Percentiles rank a stretch among this genome's conserved stretches.
These are phyloP conservation scores for Leptobrachium ailaonicum DNA, from an alignment of 2,113 vertebrate species.

Conservation along the genomic window DNA sequence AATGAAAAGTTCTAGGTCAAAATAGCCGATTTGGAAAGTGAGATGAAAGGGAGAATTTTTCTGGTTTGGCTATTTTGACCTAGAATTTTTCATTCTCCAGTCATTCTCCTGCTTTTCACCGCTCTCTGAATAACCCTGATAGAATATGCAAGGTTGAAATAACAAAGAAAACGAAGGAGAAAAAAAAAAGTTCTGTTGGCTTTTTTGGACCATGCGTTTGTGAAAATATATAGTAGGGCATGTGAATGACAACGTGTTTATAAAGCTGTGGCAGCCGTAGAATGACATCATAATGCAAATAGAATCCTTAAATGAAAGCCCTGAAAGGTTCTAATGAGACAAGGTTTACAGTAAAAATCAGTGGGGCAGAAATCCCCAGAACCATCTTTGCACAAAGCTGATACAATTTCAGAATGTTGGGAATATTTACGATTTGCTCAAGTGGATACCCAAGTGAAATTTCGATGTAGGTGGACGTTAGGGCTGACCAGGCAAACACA, in stretches of 20 bases:
- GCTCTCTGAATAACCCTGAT: no score
- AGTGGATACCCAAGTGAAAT: not conserved
- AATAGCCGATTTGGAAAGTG: no score
- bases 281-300: constrained; percentile 16
- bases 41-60: no score
- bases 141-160: no score
- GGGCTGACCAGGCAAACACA: not conserved
- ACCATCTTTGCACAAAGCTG: not conserved
- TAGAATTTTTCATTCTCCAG: no score
- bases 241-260: constrained; percentile 4
- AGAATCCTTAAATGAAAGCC: constrained; percentile 7
- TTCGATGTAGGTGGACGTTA: not conserved
- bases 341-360: not conserved
- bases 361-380: not conserved
- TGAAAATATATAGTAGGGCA: not conserved
- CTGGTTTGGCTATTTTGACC: no score
- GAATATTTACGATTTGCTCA: constrained; percentile 20
- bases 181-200: not conserved
- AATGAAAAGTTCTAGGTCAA: no score
- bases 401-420: constrained; percentile 2
- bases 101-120: no score
- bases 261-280: not conserved
- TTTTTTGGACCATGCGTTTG: not conserved
- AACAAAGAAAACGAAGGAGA: no score
- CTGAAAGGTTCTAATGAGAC: not conserved